Conservation (phyloP, 2,888 invertebrate genomes). For the Oxytorus armatus region DNA sequence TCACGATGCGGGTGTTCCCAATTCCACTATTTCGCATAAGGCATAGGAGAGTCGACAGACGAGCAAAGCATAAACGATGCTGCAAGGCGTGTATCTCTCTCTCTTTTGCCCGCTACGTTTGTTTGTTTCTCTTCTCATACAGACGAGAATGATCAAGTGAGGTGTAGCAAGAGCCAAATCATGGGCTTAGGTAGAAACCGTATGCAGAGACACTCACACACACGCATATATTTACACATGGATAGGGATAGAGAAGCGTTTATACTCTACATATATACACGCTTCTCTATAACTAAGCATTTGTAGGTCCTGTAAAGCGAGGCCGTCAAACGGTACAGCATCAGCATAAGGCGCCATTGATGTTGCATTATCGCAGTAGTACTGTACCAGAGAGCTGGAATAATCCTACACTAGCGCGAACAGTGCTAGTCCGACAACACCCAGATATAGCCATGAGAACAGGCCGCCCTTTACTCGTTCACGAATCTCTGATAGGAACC, state of each 20-base stretch:
- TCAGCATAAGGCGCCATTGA: constrained; percentile 21
- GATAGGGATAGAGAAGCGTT: too few species aligned
- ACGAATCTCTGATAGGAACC: constrained; percentile 40
- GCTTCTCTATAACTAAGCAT: constrained; percentile 37
- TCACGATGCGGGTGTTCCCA: constrained; percentile 27
- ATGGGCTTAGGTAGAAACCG: constrained; percentile 5
- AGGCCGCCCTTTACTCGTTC: constrained; percentile 55
- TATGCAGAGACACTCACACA: constrained; percentile 8
- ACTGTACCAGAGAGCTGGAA: constrained; percentile 26
- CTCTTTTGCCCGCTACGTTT: not conserved
- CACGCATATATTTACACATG: not conserved
- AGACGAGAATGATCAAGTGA: constrained; percentile 19
- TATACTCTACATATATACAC: too few species aligned
- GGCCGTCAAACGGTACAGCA: constrained; percentile 38
- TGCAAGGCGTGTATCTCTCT: constrained; percentile 22
- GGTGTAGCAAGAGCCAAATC: constrained; percentile 18
- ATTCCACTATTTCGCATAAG: constrained; percentile 26
- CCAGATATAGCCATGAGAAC: constrained; percentile 58
- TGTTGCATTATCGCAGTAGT: constrained; percentile 12
- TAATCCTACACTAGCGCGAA: constrained; percentile 28
- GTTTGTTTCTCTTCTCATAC: constrained; percentile 3
- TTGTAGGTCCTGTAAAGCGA: constrained; percentile 6
- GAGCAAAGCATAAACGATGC: too few species aligned
- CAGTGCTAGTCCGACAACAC: constrained; percentile 10
- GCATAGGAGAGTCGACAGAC: constrained; percentile 26